Evolutionary conservation across 2,113 vertebrate genomes (phyloP), one percentile per base, ranked within the genome.

Genomic region (Gopherus evgoodei): DNA sequence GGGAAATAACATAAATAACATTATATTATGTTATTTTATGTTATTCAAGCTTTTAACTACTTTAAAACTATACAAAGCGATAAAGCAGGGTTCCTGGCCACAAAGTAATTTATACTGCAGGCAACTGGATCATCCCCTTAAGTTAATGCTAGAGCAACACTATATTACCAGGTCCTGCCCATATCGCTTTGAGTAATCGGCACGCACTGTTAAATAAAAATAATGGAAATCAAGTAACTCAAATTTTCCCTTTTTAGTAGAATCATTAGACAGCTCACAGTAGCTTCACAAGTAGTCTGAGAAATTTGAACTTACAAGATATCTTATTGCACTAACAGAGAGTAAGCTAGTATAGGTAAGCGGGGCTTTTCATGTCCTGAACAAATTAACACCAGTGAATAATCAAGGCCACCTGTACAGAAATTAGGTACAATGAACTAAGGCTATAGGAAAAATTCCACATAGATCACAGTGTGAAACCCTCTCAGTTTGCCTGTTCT

Each of bases 1-100:
- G 99, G 99, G 99, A 99, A 99, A 99, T 99, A 99, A 99, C 99
- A 99, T 99, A 99, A 99, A 99, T 99, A 99, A 99, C 99, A 99
- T 99, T 99, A 99, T 99, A 99, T 99, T 99, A 99, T 99, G 99
- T 99, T 99, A 99, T 99, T 99, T 99, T 99, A 99, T 99, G 99
- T 99, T 99, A 99, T 99, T 99, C 99, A 99, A 99, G 98, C 99
- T 99, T 99, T 99, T 99, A 98, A 99, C 99, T 99, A 99, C 98
- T 99, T 99, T 98, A 99, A 99, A 99, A 99, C 98, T 99, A 99
- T 99, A 99, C 99, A 99, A 99, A 99, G 99, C 99, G 99, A 99
- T 99, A 99, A 99, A 99, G 99, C 99, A 99, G 99, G 99, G 98
- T 98, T 99, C 99, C 99, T 99, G 99, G 99, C 99, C 98, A 98